Evolutionary conservation across 2,888 invertebrate genomes (phyloP).

Genomic region (Harpagoxenus sublaevis): DNA sequence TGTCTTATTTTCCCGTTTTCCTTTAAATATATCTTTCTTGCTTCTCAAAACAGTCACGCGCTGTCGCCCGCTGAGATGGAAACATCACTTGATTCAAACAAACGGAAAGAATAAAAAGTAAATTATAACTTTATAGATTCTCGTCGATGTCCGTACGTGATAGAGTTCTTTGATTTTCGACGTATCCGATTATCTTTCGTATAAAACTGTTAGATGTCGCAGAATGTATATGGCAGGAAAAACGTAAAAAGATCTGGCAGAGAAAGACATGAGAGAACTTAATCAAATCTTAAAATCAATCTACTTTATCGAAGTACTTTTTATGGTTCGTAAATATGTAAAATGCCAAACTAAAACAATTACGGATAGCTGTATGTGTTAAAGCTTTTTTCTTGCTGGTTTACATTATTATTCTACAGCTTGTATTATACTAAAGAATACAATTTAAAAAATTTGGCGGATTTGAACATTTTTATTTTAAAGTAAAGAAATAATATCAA

Average conservation of each 20-base stretch:
- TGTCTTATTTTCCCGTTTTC: neutral
- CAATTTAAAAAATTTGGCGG: too few relatives aligned
- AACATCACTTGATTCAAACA: neutral
- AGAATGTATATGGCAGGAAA: neutral
- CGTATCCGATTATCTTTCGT: constrained; percentile 9
- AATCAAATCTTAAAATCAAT: constrained; percentile 12
- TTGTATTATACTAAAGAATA: too few relatives aligned
- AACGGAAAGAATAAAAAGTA: constrained; percentile 10
- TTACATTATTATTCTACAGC: too few relatives aligned
- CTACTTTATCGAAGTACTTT: neutral
- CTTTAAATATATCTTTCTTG: neutral
- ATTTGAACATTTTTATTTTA: too few relatives aligned
- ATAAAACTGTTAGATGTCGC: neutral
- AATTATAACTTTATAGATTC: constrained; percentile 14
- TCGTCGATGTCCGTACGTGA: neutral
- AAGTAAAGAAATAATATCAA: too few relatives aligned
- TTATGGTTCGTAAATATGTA: neutral
- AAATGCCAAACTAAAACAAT: neutral
- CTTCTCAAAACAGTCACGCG: constrained; percentile 7
- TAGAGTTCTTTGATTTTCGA: constrained; percentile 14
- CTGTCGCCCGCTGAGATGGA: neutral
- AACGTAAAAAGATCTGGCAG: neutral
- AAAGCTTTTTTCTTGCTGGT: neutral
- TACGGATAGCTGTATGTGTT: neutral
- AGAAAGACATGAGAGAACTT: neutral